Evolutionary conservation across 2,113 vertebrate genomes (phyloP).

Genomic region (Pica pica): DNA sequence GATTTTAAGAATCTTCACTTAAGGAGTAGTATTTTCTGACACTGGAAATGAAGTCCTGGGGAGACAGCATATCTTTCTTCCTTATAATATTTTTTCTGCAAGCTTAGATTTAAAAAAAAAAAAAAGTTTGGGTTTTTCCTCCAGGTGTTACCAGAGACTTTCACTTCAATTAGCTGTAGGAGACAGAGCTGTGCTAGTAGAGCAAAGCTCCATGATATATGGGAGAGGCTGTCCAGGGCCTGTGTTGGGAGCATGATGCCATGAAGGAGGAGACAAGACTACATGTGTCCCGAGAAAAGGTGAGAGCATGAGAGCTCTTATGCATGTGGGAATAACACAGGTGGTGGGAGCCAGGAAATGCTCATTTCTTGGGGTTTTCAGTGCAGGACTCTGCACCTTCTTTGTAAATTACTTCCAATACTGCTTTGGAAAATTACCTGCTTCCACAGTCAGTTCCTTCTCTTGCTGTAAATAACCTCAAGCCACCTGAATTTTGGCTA

Average conservation of each 20-base stretch:
- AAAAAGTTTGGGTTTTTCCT: rapidly evolving
- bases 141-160: neutral
- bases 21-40: neutral
- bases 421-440: neutral
- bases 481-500: constrained; percentile 24
- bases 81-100: neutral
- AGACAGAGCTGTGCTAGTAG: neutral
- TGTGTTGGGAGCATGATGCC: neutral
- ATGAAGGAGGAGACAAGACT: neutral
- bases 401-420: neutral
- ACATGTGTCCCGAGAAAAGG: neutral
- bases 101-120: neutral
- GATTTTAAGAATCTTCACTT: neutral
- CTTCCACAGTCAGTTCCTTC: neutral
- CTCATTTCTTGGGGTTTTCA: neutral
- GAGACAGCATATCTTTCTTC: neutral
- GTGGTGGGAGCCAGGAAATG: neutral
- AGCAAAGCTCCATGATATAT: rapidly evolving
- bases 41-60: neutral
- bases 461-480: neutral
- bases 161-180: neutral
- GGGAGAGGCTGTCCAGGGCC: neutral
- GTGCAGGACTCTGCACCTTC: neutral
- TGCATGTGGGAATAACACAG: neutral
- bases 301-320: neutral